Evolutionary conservation across 2,113 vertebrate species (phyloP), one percentile per base, ranked within the genome.

Genomic region (Nannobrachium achirus): DNA sequence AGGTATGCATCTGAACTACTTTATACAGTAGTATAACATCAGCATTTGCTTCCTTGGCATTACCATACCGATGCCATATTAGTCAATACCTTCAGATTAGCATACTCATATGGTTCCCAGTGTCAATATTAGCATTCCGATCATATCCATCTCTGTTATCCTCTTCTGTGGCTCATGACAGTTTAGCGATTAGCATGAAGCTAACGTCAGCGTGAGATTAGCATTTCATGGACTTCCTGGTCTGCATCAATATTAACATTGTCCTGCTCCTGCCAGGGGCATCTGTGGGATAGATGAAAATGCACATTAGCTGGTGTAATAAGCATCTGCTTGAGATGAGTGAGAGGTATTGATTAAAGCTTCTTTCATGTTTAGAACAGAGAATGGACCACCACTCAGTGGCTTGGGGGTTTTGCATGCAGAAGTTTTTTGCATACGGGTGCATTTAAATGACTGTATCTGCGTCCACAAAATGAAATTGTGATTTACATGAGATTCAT

Each of bases 301-400:
- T 73, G 67, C 72, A 66, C 73, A 76, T 55, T 58, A 67, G 56
- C 45, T 46, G 59, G 10, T 76, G 71, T 76, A 81, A 71, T 81
- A 55, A 65, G 66, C 45, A 56, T 81, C 71, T 75, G 16, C 25
- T 20, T 50, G 72, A 53, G 65, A 73, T 67, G 78, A 85, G 33
- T 61, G 52, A 78, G 56, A 39, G 69, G 18, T 88, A 88, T 88
- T 81, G 88, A 89, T 84, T 76, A 70, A 38, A 14, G 69, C 14
- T 73, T 71, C 5, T 62, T 62, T 69, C 71, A 63, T 79, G 77
- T 81, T 84, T 85, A 76, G 66, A 71, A 78, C 76, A 9, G 76
- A 75, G 69, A 75, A 72, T 78, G 83, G 70, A 75, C 79, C 57
- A 46, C 49, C 44, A 42, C 82, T 60, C 64, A 33, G 25, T 33